Evolutionary conservation across 2,113 vertebrate species (phyloP).

Genomic region (Poeciliopsis prolifica): DNA sequence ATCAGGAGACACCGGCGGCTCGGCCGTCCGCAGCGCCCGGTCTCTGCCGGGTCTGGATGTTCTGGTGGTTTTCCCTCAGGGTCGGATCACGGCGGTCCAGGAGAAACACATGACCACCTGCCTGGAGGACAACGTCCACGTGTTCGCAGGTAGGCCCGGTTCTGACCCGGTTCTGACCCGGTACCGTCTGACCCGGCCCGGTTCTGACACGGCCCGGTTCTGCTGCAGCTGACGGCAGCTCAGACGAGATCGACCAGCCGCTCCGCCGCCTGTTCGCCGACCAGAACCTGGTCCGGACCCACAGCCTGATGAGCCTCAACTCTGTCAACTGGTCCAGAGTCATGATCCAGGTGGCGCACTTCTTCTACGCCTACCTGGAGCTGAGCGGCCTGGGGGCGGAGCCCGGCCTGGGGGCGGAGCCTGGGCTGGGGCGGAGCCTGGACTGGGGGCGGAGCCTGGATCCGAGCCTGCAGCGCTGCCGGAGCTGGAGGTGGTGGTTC

Average conservation of each 20-base stretch:
- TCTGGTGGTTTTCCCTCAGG: constrained; percentile 87
- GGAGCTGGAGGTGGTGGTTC: constrained; percentile 89
- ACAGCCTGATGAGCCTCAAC: constrained; percentile 90
- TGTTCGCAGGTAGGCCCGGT: constrained; percentile 84
- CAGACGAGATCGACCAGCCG: constrained; percentile 87
- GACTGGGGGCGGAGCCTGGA: no score
- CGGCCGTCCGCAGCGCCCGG: constrained; percentile 87
- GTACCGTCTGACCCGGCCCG: no score
- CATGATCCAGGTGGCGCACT: constrained; percentile 90
- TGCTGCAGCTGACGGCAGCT: constrained; percentile 86
- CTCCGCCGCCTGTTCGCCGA: constrained; percentile 87
- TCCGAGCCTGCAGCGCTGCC: constrained; percentile 70
- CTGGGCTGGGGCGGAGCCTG: no score
- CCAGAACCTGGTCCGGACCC: constrained; percentile 76
- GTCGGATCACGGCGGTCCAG: constrained; percentile 85
- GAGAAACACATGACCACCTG: constrained; percentile 93
- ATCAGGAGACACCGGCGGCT: constrained; percentile 92
- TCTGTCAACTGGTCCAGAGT: constrained; percentile 92
- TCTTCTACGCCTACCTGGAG: constrained; percentile 89
- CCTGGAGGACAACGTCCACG: constrained; percentile 87
- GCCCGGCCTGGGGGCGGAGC: constrained; percentile 40
- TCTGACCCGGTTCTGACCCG: no score
- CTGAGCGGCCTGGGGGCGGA: constrained; percentile 83
- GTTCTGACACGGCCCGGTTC: background rate
- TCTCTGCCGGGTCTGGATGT: constrained; percentile 85